Base-by-base conservation (phyloP, 2,113 vertebrate species). In the Lophochroa leadbeateri region DNA sequence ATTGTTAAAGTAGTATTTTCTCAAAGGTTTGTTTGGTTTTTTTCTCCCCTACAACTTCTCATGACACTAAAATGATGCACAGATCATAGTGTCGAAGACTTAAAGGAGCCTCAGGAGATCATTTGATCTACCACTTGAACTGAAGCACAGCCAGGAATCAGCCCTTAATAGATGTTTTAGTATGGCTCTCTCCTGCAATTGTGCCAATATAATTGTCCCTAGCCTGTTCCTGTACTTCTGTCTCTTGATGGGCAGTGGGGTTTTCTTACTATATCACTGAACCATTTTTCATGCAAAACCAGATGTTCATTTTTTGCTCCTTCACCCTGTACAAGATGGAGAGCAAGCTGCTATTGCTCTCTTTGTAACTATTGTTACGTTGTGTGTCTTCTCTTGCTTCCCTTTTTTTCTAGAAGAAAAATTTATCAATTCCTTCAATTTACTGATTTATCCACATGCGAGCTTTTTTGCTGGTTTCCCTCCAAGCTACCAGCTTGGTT, bases 71-170 rank as follows among this genome's bases (percentile, higher is more conserved):
- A 90, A 76, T 27, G 57, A 49, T 3, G 28, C 23, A 20, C 63
- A 64, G 82, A 61, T 63, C 19, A 3, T 69, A 94, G 80, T 29
- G 67, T 10, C 14, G 29, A 58, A 77, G 28, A 58, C 41, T 83
- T 63, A 74, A 88, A 90, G 69, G 37, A 91, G 83, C 64, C 80
- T 92, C 83, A 43, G 92, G 76, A 69, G 68, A 83, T 81, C 21
- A 14, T 88, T 95, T 90, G 67, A 94, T 88, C 60, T 93, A 44
- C 37, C 72, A 46, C 50, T 93, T 87, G 68, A 88, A 82, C 88
- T 75, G 86, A 88, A 75, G 80, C 80, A 86, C 86, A 92, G 88
- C 37, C 80, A 90, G 69, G 46, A 55, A 94, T 88, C 86, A 63
- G 7, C 53, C 47, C 76, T 55, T 78, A 81, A 63, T 5, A 77